A percentile compares a stretch with the other conserved stretches of the same genome.
Conservation (phyloP, 2,797 vertebrate species). For the Phrynocephalus vlangalii region DNA sequence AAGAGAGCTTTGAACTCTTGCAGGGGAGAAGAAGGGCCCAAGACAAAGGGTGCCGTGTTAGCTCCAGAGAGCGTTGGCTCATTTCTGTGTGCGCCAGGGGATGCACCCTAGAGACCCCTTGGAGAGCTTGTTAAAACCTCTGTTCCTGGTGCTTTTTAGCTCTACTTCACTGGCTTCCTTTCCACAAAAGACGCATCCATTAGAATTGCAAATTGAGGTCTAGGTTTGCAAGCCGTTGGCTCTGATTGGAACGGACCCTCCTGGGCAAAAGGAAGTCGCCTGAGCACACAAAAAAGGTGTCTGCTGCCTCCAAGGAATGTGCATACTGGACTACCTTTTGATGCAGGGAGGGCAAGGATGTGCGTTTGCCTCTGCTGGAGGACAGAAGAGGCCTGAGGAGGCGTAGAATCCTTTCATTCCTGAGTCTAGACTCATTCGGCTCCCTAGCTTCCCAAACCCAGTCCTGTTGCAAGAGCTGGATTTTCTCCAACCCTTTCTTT, state of each 20-base stretch:
- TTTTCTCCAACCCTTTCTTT: neutral
- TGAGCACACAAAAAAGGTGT: rapidly evolving
- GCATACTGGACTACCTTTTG: neutral
- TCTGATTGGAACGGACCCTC: neutral
- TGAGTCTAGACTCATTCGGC: neutral
- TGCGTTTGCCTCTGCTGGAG: neutral
- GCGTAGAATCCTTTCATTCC: neutral
- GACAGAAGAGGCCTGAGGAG: neutral
- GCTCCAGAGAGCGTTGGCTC: too few species aligned
- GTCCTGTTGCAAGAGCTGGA: neutral
- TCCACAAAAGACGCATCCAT: neutral
- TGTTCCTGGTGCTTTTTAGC: neutral
- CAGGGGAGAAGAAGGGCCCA: neutral
- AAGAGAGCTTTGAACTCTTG: too few species aligned
- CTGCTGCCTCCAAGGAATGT: neutral
- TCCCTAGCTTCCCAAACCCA: slow-evolving; percentile 1
- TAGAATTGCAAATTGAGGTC: neutral
- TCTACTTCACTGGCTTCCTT: neutral
- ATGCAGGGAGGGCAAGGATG: neutral
- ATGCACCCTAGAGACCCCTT: too few species aligned
- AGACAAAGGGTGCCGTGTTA: neutral
- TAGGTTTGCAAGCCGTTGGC: neutral
- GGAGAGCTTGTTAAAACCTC: too few species aligned
- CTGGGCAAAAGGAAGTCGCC: too few species aligned
- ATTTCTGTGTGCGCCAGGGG: too few species aligned